These are phyloP conservation scores for Merodon equestris DNA, from an alignment of 2,888 invertebrate genomes.

Conservation along the genomic window DNA sequence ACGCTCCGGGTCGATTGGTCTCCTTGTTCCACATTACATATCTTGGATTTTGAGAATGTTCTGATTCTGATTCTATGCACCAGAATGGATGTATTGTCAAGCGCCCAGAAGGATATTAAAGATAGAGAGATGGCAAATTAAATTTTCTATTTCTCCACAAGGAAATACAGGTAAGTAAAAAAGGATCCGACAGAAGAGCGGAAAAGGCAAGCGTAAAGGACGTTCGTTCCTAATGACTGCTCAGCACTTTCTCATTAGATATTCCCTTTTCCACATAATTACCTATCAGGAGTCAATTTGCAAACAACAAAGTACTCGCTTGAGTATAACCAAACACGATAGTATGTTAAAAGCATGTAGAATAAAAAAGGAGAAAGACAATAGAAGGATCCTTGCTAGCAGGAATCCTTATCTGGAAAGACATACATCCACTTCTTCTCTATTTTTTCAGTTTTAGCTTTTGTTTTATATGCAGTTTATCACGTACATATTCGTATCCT, in stretches of 20 bases:
- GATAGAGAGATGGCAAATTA: neutral
- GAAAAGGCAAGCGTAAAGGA: too few relatives aligned
- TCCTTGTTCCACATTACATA: conserved; percentile 41
- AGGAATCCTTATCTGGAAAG: conserved; percentile 38
- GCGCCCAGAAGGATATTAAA: neutral
- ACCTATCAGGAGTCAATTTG: conserved; percentile 43
- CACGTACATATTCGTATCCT: conserved; percentile 26
- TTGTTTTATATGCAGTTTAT: conserved; percentile 44
- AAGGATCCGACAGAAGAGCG: too few relatives aligned
- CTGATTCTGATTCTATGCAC: too few relatives aligned
- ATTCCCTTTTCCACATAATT: conserved; percentile 51
- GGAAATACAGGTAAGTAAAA: too few relatives aligned
- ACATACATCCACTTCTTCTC: conserved; percentile 56
- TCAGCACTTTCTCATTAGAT: conserved; percentile 42
- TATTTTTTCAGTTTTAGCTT: neutral
- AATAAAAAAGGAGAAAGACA: too few relatives aligned
- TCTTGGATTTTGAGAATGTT: conserved; percentile 24
- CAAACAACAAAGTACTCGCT: conserved; percentile 9
- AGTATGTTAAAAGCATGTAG: too few relatives aligned
- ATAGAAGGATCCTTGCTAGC: too few relatives aligned
- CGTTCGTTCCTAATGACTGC: too few relatives aligned
- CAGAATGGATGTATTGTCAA: too few relatives aligned
- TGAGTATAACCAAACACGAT: neutral
- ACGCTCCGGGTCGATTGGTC: conserved; percentile 17
- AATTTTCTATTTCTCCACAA: too few relatives aligned